phyloP scores from a whole-genome alignment of 2,888 invertebrate species.

The Phytoseiulus persimilis region DNA sequence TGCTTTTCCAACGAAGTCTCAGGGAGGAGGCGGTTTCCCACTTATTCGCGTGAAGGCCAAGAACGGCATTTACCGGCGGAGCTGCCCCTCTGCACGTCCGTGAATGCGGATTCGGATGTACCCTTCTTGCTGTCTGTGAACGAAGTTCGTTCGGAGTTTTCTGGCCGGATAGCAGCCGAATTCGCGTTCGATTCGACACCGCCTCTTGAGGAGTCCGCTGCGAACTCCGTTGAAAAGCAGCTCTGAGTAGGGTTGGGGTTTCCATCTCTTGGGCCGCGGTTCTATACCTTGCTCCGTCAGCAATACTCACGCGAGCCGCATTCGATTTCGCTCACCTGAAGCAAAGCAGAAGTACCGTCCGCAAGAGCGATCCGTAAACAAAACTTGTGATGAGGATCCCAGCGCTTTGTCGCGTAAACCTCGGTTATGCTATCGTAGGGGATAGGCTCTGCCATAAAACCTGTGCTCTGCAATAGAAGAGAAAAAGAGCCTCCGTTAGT shows the following conservation, averaged over 20 bases:
- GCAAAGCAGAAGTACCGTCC: constrained; percentile 61
- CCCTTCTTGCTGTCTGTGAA: not conserved
- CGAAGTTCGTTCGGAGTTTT: not conserved
- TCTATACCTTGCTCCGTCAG: too few species aligned
- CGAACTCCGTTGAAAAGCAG: not conserved
- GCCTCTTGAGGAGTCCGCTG: not conserved
- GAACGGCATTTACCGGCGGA: not conserved
- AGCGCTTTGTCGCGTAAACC: constrained; percentile 65
- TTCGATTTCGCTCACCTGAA: constrained; percentile 56
- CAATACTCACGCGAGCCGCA: not conserved
- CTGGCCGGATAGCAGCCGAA: not conserved
- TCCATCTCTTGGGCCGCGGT: too few species aligned
- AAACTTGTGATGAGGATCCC: constrained; percentile 71
- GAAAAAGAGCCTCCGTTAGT: constrained; percentile 38
- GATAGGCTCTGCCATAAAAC: constrained; percentile 59
- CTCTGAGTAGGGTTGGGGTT: not conserved
- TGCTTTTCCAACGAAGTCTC: not conserved
- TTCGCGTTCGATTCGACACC: not conserved
- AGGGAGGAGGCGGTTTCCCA: not conserved
- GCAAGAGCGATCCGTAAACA: constrained; percentile 67
- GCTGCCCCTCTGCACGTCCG: not conserved
- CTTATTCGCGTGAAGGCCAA: not conserved
- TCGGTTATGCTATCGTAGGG: constrained; percentile 67
- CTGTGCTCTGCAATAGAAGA: constrained; percentile 49
- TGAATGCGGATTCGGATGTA: not conserved